Conservation (phyloP, 2,113 vertebrate species). For the Oreochromis tanganicae region DNA sequence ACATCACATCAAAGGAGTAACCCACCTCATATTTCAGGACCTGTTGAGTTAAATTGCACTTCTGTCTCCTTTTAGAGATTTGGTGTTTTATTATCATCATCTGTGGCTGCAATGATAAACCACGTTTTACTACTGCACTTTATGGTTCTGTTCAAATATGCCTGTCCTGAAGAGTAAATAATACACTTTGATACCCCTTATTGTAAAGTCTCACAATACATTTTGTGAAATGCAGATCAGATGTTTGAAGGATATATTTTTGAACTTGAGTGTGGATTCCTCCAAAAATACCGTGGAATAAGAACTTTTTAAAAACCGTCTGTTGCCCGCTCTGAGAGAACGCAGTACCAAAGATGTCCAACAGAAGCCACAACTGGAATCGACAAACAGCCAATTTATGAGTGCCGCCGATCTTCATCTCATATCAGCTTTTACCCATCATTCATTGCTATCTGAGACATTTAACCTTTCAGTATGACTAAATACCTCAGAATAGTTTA, state of each 20-base stretch:
- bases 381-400: background rate
- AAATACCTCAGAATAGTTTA: slow-evolving; percentile 38
- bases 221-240: background rate
- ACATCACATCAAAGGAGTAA: background rate
- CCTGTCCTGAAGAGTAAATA: background rate
- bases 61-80: background rate
- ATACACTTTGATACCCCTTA: background rate
- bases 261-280: background rate
- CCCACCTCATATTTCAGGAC: background rate
- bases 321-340: background rate
- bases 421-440: background rate
- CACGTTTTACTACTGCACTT: background rate
- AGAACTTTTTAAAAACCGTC: background rate
- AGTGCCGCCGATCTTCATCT: background rate
- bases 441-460: background rate
- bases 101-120: background rate
- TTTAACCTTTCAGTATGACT: background rate
- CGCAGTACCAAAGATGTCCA: slow-evolving; percentile 30
- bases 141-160: background rate
- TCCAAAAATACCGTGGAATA: background rate
- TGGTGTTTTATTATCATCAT: background rate
- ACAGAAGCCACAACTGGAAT: slow-evolving; percentile 26
- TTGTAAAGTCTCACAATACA: background rate
- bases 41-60: background rate
- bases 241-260: background rate